Conservation (phyloP, 2,797 vertebrate species). For the Phoeniculus purpureus region DNA sequence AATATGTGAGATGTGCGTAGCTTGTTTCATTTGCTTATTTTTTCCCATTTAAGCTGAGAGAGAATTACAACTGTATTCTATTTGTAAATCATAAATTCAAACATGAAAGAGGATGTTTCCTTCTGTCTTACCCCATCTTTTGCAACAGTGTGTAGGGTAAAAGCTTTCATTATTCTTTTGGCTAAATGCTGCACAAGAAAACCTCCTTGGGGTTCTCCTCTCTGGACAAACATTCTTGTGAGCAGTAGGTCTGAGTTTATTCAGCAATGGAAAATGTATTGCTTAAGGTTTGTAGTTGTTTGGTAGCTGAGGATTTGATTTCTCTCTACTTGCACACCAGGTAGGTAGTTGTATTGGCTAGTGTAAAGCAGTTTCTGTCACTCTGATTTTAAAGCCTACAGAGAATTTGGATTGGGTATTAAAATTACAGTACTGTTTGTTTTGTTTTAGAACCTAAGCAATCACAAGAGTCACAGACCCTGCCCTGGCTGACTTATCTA, state of each 20-base stretch:
- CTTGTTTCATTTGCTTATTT: not conserved
- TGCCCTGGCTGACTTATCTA: not conserved
- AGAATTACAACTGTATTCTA: not conserved
- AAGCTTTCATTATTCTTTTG: not conserved
- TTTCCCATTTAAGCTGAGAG: not conserved
- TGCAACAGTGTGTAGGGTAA: accelerated
- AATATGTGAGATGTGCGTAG: accelerated
- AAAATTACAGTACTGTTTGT: not conserved
- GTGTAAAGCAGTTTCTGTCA: not conserved
- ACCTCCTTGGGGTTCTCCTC: not conserved
- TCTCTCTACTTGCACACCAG: accelerated
- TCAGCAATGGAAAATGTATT: not conserved
- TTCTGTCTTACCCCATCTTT: not conserved
- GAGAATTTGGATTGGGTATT: not conserved
- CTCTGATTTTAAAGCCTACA: not conserved
- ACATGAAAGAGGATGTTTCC: not conserved
- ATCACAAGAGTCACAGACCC: not conserved
- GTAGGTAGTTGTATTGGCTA: not conserved
- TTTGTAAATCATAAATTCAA: not conserved
- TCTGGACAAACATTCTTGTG: not conserved
- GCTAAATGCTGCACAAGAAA: not conserved
- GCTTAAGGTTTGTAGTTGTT: not conserved
- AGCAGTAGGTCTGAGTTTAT: not conserved
- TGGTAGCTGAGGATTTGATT: not conserved
- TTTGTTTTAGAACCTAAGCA: not conserved